A percentile compares a stretch with the other conserved stretches of the same genome.
phyloP scores from a whole-genome alignment of 64 coral and sea anemone species.

The Acropora yongei region DNA sequence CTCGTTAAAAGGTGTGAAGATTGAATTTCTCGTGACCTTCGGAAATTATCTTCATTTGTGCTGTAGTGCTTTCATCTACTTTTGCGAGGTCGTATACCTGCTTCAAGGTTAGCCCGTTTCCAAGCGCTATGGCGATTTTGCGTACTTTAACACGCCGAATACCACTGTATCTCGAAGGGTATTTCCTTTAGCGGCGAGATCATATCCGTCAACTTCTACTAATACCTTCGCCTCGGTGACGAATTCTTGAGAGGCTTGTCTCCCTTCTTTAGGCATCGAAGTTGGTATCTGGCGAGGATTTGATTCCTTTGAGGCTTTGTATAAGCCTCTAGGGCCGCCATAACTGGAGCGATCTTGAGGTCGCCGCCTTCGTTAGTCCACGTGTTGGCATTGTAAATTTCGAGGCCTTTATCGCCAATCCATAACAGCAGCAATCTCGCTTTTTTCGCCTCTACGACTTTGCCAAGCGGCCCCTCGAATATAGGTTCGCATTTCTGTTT shows the following conservation, averaged over 20 bases:
- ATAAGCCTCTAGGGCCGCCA: slow-evolving; percentile 30
- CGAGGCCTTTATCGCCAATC: slow-evolving; percentile 58
- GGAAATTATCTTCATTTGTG: slow-evolving; percentile 53
- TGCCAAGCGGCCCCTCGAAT: slow-evolving; percentile 52
- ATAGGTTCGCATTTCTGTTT: slow-evolving; percentile 76
- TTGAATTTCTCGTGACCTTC: slow-evolving; percentile 29
- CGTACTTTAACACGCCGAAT: slow-evolving; percentile 59
- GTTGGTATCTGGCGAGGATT: slow-evolving; percentile 2
- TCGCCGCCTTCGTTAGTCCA: slow-evolving; percentile 35
- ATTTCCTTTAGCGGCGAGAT: slow-evolving; percentile 40
- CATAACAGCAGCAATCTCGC: slow-evolving; percentile 64
- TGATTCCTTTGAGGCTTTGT: slow-evolving; percentile 6
- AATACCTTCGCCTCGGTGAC: slow-evolving; percentile 29
- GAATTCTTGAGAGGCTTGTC: slow-evolving; percentile 19
- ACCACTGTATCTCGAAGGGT: slow-evolving; percentile 47
- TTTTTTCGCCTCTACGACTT: slow-evolving; percentile 62
- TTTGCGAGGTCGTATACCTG: slow-evolving; percentile 68
- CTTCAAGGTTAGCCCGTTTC: slow-evolving; percentile 58
- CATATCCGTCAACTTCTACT: slow-evolving; percentile 32
- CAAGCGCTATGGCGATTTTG: slow-evolving; percentile 67
- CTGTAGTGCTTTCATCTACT: slow-evolving; percentile 63
- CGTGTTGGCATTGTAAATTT: slow-evolving; percentile 65
- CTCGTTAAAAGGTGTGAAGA: not conserved
- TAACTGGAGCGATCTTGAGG: not conserved
- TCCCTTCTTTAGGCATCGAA: not conserved